Conservation (phyloP, 1,140 invertebrate genomes). For the Philaenus spumarius region DNA sequence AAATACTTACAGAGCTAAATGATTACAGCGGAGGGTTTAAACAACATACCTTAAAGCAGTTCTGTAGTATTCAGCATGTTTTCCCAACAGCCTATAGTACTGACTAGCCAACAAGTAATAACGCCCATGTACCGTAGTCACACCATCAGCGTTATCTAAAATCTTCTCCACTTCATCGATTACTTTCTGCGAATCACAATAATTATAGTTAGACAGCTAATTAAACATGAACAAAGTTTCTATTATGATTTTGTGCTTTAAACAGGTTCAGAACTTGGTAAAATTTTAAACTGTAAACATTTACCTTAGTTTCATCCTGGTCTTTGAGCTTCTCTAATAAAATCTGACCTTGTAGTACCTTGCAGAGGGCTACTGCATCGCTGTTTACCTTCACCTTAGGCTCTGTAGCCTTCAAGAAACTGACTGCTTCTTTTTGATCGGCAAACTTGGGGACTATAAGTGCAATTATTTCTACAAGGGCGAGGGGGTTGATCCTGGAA, state of each 20-base stretch:
- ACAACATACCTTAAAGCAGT: conserved; percentile 69
- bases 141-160: conserved; percentile 82
- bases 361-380: conserved; percentile 79
- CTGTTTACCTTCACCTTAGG: conserved; percentile 81
- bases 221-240: too few species aligned
- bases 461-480: conserved; percentile 81
- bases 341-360: conserved; percentile 79
- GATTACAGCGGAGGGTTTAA: too few species aligned
- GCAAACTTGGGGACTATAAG: conserved; percentile 71
- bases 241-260: too few species aligned
- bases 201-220: too few species aligned
- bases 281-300: too few species aligned
- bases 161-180: conserved; percentile 85
- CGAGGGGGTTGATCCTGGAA: conserved; percentile 87
- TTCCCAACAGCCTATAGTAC: conserved; percentile 78
- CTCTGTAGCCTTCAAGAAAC: conserved; percentile 80
- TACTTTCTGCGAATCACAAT: conserved; percentile 54
- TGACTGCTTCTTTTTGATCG: conserved; percentile 73
- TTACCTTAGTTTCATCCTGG: conserved; percentile 66
- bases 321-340: conserved; percentile 75
- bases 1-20: too few species aligned
- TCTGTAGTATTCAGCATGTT: conserved; percentile 90
- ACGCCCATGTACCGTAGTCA: conserved; percentile 88
- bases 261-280: too few species aligned
- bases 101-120: conserved; percentile 93